Percentiles rank a stretch among this genome's conserved stretches.
Conservation (phyloP, 2,113 vertebrate species). For the Mixornis gularis region DNA sequence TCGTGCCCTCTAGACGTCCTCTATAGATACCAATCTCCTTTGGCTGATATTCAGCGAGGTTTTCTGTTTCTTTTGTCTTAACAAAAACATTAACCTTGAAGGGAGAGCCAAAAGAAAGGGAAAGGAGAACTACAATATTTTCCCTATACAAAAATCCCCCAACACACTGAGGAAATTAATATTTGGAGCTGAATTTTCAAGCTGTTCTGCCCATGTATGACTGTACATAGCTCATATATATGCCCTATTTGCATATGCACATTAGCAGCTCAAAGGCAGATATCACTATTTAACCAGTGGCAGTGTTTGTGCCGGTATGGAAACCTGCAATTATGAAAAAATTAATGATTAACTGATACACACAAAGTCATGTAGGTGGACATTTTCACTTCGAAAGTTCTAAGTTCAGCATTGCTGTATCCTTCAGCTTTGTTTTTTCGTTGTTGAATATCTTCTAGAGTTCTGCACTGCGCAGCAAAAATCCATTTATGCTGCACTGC, state of each 20-base stretch:
- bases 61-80: slow-evolving; percentile 45
- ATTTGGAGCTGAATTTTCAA: not conserved
- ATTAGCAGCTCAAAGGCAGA: not conserved
- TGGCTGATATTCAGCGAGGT: not conserved
- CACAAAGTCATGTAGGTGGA: not conserved
- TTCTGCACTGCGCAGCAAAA: not conserved
- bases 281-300: not conserved
- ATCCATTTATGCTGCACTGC: not conserved
- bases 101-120: not conserved
- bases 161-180: not conserved
- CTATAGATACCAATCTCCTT: not conserved
- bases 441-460: not conserved
- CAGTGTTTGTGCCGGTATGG: not conserved
- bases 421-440: not conserved
- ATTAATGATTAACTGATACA: not conserved
- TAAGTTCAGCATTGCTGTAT: not conserved
- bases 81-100: slow-evolving; percentile 47
- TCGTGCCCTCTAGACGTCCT: slow-evolving; percentile 10
- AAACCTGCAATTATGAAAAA: not conserved
- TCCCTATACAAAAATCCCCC: not conserved
- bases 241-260: not conserved
- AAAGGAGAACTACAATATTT: slow-evolving; percentile 13
- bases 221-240: not conserved
- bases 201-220: not conserved
- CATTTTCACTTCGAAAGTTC: not conserved